phyloP scores from a whole-genome alignment of 2,797 vertebrate genomes.

The Sylvilagus floridanus region DNA sequence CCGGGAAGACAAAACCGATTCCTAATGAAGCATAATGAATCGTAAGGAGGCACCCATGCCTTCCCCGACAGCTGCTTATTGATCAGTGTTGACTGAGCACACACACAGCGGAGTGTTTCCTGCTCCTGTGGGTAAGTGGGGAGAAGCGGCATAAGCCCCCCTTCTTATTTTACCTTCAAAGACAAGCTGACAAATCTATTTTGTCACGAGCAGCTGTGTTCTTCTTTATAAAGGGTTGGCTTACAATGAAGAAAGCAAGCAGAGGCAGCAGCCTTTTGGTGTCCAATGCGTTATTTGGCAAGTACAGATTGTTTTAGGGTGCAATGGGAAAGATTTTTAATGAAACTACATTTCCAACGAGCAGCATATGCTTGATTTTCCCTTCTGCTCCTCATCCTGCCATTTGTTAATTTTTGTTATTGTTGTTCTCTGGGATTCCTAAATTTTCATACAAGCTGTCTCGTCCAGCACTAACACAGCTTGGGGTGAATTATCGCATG shows the following conservation, averaged over 20 bases:
- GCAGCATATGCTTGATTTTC: conserved; percentile 81
- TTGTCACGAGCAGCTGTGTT: conserved; percentile 89
- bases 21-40: conserved; percentile 88
- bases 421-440: conserved; percentile 71
- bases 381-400: conserved; percentile 74
- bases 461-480: conserved; percentile 68
- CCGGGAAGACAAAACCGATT: conserved; percentile 86
- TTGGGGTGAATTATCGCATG: conserved; percentile 60
- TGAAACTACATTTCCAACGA: conserved; percentile 80
- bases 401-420: conserved; percentile 78
- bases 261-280: conserved; percentile 78
- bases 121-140: conserved; percentile 84
- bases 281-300: conserved; percentile 75
- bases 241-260: conserved; percentile 84
- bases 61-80: conserved; percentile 90
- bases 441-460: conserved; percentile 77
- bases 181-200: conserved; percentile 90
- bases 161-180: conserved; percentile 81
- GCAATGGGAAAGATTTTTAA: conserved; percentile 79
- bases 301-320: conserved; percentile 78
- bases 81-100: conserved; percentile 89
- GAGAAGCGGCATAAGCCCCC: conserved; percentile 77
- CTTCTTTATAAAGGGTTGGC: conserved; percentile 85
- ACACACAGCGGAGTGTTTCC: conserved; percentile 84
- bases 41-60: conserved; percentile 85